Conservation (phyloP, 2,113 vertebrate genomes). For the Pelecanus crispus region DNA sequence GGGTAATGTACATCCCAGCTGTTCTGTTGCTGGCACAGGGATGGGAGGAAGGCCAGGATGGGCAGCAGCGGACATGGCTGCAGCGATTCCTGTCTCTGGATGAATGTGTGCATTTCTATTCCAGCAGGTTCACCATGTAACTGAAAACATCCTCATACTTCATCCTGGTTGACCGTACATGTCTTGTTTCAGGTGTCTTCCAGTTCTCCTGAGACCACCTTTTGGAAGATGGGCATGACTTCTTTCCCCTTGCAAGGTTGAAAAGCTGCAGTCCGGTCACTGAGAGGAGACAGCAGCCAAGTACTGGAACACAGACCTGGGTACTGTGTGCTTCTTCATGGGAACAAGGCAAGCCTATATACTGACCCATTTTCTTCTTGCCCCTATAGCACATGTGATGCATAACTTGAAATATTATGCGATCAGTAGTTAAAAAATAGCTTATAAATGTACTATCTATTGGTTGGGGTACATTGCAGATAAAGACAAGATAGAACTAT, state of each 20-base stretch:
- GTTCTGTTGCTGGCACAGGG: background rate
- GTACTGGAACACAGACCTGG: background rate
- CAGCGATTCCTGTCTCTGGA: background rate
- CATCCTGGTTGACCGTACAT: background rate
- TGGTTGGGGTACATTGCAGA: background rate
- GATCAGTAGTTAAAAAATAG: background rate
- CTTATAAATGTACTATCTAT: background rate
- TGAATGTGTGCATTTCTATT: background rate
- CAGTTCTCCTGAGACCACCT: background rate
- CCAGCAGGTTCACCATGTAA: background rate
- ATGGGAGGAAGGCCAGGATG: background rate
- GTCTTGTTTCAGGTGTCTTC: background rate
- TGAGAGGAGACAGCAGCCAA: background rate
- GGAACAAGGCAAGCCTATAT: background rate
- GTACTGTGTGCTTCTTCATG: background rate
- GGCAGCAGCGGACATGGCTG: rapidly evolving
- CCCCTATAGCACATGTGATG: background rate
- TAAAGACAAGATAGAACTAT: background rate
- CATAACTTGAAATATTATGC: background rate
- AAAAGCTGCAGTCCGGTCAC: background rate
- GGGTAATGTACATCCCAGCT: rapidly evolving
- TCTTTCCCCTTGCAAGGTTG: background rate
- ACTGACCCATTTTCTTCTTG: background rate
- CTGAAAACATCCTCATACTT: background rate
- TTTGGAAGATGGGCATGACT: background rate